phyloP scores from a whole-genome alignment of 2,888 invertebrate genomes.

The Leptogaster cylindrica region DNA sequence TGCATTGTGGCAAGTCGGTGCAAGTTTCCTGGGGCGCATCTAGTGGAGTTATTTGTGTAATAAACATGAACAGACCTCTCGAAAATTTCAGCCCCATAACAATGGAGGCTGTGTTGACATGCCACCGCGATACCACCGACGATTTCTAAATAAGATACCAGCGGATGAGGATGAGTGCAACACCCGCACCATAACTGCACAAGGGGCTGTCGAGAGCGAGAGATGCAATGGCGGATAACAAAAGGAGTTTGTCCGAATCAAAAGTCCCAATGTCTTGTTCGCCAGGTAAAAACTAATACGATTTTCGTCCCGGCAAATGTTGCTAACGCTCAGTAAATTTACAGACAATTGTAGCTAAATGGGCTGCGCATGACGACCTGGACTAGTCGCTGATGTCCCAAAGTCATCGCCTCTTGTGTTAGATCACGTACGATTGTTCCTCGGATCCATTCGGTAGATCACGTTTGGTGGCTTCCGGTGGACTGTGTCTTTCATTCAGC shows the following conservation, averaged over 20 bases:
- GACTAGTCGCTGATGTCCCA: conserved; percentile 40
- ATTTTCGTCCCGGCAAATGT: not conserved
- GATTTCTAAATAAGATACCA: conserved; percentile 41
- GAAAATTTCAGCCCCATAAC: conserved; percentile 31
- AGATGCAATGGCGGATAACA: conserved; percentile 40
- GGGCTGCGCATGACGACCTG: conserved; percentile 27
- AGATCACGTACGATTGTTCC: conserved; percentile 50
- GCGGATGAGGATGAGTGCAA: conserved; percentile 2
- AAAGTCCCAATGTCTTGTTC: too few relatives aligned
- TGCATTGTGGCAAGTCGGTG: not conserved
- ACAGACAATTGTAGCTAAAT: conserved; percentile 27
- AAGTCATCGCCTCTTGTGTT: conserved; percentile 48
- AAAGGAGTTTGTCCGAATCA: conserved; percentile 42
- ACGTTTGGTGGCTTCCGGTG: conserved; percentile 50
- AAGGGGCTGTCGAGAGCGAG: conserved; percentile 39
- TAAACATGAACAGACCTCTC: conserved; percentile 34
- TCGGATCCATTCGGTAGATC: conserved; percentile 50
- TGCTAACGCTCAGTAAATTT: too few relatives aligned
- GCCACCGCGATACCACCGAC: conserved; percentile 7
- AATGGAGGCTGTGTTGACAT: conserved; percentile 13
- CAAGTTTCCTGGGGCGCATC: not conserved
- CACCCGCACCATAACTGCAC: conserved; percentile 32
- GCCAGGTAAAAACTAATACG: too few relatives aligned
- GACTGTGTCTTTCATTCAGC: conserved; percentile 43
- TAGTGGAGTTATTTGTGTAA: conserved; percentile 22